A percentile compares a stretch with the other conserved stretches of the same genome.
Evolutionary conservation across 2,797 vertebrate genomes (phyloP).

Genomic region (Thamnophis elegans): DNA sequence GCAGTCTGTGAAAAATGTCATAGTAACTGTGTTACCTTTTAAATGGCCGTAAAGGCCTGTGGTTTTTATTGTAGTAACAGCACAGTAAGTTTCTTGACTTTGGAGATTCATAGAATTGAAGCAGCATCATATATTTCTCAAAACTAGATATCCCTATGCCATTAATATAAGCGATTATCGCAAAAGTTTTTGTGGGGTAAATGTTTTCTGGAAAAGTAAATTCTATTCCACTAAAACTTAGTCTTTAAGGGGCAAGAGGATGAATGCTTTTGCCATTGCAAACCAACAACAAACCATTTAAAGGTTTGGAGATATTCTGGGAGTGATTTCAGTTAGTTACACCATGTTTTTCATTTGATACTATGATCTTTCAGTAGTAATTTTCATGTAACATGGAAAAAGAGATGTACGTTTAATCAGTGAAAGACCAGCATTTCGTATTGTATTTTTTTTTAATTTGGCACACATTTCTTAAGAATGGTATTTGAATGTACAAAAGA

Average conservation of each 20-base stretch:
- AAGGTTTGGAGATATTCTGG: not conserved
- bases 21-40: not conserved
- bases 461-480: not conserved
- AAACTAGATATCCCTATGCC: not conserved
- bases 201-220: not conserved
- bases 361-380: not conserved
- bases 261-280: not conserved
- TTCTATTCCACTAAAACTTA: not conserved
- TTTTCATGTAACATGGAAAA: not conserved
- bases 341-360: not conserved
- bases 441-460: not conserved
- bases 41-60: not conserved
- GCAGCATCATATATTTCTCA: not conserved
- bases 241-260: not conserved
- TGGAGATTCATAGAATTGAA: not conserved
- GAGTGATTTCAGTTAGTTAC: not conserved
- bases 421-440: not conserved
- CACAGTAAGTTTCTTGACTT: not conserved
- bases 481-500: not conserved
- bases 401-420: not conserved
- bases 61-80: not conserved
- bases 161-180: not conserved
- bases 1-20: not conserved
- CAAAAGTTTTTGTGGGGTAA: not conserved
- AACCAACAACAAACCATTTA: not conserved